These are phyloP conservation scores for Rattus norvegicus DNA, from an alignment of 2,113 vertebrate genomes.

Conservation along the genomic window DNA sequence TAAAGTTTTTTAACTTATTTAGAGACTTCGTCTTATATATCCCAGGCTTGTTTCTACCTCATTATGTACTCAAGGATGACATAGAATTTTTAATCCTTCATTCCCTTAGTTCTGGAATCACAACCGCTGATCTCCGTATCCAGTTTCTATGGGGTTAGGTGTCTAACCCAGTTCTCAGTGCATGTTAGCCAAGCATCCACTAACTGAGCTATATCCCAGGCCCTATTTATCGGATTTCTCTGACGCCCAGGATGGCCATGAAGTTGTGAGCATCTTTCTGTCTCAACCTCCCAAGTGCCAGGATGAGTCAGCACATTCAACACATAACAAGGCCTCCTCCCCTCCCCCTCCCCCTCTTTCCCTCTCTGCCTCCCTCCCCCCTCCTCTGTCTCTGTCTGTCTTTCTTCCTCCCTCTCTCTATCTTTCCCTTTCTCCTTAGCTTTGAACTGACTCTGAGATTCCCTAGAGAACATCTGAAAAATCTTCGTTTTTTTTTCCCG, in stretches of 20 bases:
- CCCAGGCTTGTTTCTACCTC: not conserved
- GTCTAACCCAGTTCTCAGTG: not conserved
- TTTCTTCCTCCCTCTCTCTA: not conserved
- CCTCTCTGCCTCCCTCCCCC: no score
- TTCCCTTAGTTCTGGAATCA: no score
- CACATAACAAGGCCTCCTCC: not conserved
- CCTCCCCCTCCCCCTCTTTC: not conserved
- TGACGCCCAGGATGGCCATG: not conserved
- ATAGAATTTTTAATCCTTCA: not conserved
- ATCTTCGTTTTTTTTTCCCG: not conserved
- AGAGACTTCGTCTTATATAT: not conserved
- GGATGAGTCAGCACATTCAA: not conserved
- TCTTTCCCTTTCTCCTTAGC: not conserved
- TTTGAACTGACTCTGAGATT: conserved; percentile 20
- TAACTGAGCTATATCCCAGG: not conserved
- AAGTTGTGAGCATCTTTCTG: not conserved
- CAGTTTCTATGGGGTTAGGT: not conserved
- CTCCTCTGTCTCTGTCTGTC: not conserved
- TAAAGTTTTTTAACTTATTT: not conserved
- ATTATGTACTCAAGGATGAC: not conserved
- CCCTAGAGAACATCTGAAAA: not conserved
- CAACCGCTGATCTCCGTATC: no score
- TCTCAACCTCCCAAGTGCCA: not conserved
- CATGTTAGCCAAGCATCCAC: not conserved
- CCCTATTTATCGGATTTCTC: not conserved